phyloP scores from a whole-genome alignment of 2,888 invertebrate species.

The Limnephilus marmoratus region DNA sequence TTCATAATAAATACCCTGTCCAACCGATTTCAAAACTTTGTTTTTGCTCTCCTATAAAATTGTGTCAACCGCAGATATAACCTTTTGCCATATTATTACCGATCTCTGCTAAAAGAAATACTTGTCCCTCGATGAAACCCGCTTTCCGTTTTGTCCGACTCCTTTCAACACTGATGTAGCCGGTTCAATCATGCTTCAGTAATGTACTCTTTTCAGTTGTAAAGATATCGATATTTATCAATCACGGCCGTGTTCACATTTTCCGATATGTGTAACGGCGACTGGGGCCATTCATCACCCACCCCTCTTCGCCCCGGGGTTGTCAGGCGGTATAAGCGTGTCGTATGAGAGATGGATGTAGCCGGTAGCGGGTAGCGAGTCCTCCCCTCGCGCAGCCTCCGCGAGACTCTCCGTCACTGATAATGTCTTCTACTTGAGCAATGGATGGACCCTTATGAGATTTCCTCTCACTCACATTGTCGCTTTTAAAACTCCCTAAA shows the following conservation, averaged over 20 bases:
- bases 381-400: constrained; percentile 8
- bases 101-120: neutral
- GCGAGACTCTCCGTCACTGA: constrained; percentile 44
- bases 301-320: neutral
- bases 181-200: neutral
- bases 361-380: constrained; percentile 10
- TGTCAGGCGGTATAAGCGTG: neutral
- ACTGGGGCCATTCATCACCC: constrained; percentile 33
- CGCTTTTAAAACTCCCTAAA: neutral
- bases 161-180: neutral
- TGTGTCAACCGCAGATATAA: no score
- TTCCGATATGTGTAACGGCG: constrained; percentile 35
- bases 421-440: constrained; percentile 30
- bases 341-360: constrained; percentile 42
- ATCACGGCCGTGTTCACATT: constrained; percentile 35
- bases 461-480: constrained; percentile 11
- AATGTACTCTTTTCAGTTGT: constrained; percentile 18
- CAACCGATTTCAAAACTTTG: no score
- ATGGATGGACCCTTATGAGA: constrained; percentile 29
- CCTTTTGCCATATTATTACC: no score
- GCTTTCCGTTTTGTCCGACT: neutral
- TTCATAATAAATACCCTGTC: no score
- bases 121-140: neutral
- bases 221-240: constrained; percentile 39
- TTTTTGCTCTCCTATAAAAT: no score